Percentiles rank a stretch among this genome's conserved stretches.
phyloP scores from a whole-genome alignment of 2,888 invertebrate genomes.

The Melieria crassipennis region DNA sequence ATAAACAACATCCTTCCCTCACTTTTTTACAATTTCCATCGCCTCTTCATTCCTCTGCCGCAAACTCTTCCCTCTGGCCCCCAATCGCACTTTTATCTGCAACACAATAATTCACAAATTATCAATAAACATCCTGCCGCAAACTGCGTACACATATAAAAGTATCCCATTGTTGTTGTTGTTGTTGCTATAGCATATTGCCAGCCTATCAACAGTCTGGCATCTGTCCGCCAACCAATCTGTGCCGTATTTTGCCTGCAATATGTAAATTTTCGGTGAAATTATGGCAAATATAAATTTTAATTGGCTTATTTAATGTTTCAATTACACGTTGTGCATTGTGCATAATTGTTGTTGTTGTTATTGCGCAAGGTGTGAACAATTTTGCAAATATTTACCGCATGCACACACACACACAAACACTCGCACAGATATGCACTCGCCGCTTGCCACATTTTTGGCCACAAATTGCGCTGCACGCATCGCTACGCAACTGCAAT shows the following conservation, averaged over 20 bases:
- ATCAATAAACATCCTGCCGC: slow-evolving; percentile 31
- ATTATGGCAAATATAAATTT: slow-evolving; percentile 39
- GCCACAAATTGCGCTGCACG: slow-evolving; percentile 6
- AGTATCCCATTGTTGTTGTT: neutral
- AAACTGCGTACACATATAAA: too few species aligned
- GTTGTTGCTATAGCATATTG: neutral
- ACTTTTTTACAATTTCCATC: too few species aligned
- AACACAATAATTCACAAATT: slow-evolving; percentile 39
- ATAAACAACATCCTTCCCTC: too few species aligned
- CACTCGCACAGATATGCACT: neutral
- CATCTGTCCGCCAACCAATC: slow-evolving; percentile 24
- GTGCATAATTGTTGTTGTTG: slow-evolving; percentile 4
- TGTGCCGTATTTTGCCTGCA: slow-evolving; percentile 3
- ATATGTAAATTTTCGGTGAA: slow-evolving; percentile 39
- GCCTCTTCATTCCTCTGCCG: too few species aligned
- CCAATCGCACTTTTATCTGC: slow-evolving; percentile 3
- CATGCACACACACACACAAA: neutral
- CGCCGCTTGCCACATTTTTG: slow-evolving; percentile 7
- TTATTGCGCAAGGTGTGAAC: slow-evolving; percentile 15
- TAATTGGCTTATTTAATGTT: slow-evolving; percentile 44
- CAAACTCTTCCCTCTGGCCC: too few species aligned
- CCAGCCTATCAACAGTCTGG: slow-evolving; percentile 33
- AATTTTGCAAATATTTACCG: slow-evolving; percentile 11
- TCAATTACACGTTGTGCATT: slow-evolving; percentile 37
- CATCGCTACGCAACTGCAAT: neutral